These are phyloP conservation scores for Chromobotia macracanthus DNA, from an alignment of 2,797 vertebrate species.

Conservation along the genomic window DNA sequence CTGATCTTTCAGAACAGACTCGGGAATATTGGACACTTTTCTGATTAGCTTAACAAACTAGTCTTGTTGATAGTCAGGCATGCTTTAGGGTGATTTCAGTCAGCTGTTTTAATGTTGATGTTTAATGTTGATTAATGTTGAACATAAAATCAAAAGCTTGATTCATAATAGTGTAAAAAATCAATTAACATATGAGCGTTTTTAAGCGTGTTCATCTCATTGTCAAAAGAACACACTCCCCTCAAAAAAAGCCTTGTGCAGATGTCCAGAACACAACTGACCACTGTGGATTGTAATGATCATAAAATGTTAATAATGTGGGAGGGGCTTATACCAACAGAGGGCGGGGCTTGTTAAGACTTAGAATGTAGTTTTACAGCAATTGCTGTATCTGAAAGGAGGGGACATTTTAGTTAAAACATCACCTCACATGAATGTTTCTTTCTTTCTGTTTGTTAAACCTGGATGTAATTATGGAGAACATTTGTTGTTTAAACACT, in stretches of 20 bases:
- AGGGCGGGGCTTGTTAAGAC: background rate
- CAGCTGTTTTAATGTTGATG: background rate
- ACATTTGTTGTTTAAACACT: background rate
- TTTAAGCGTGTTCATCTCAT: too few species aligned
- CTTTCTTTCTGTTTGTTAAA: too few species aligned
- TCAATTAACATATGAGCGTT: constrained; percentile 8
- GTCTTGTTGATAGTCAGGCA: background rate
- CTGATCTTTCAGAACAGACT: background rate
- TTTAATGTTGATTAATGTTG: constrained; percentile 18
- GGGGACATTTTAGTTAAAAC: too few species aligned
- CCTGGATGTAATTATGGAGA: background rate
- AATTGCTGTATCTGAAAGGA: too few species aligned
- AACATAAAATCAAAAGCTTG: constrained; percentile 21
- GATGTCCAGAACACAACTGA: constrained; percentile 2
- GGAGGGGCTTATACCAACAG: background rate
- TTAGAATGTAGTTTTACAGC: too few species aligned
- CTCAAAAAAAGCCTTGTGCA: background rate
- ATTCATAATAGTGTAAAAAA: constrained; percentile 19
- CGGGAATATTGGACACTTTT: background rate
- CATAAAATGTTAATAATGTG: background rate
- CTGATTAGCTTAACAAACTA: constrained; percentile 4
- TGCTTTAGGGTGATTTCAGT: background rate
- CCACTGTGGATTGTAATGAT: constrained; percentile 8
- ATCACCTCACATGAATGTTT: too few species aligned
- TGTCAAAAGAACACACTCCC: background rate